phyloP scores from a whole-genome alignment of 2,797 vertebrate genomes.

The Sandelia bainsii region DNA sequence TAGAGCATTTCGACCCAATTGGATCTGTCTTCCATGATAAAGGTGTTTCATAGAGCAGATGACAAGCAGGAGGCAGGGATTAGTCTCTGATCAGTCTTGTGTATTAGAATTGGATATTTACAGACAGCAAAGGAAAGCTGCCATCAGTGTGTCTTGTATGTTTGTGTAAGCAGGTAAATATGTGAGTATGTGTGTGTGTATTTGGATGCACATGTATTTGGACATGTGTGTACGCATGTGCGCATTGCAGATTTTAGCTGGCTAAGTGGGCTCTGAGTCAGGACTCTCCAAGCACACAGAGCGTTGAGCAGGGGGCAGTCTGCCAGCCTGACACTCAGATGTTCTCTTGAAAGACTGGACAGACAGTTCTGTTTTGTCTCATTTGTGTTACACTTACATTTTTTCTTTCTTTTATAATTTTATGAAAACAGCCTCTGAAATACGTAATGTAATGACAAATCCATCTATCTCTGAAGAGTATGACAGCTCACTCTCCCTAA shows the following conservation, averaged over 20 bases:
- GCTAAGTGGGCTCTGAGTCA: constrained; percentile 77
- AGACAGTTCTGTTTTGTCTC: constrained; percentile 35
- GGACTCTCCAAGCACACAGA: constrained; percentile 82
- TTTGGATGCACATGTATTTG: background rate
- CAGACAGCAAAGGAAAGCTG: constrained; percentile 59
- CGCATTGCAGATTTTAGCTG: constrained; percentile 64
- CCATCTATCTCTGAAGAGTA: constrained; percentile 5
- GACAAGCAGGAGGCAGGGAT: constrained; percentile 77
- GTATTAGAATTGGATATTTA: constrained; percentile 71
- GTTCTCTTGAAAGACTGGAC: constrained; percentile 57
- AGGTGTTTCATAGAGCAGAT: constrained; percentile 69
- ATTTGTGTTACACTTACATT: constrained; percentile 11
- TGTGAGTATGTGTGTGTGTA: constrained; percentile 25
- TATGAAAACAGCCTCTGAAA: constrained; percentile 17
- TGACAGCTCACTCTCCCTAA: constrained; percentile 1
- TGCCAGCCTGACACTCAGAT: constrained; percentile 60
- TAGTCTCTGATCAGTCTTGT: constrained; percentile 74
- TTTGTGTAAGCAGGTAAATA: constrained; percentile 25
- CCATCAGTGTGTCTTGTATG: constrained; percentile 41
- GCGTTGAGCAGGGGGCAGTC: constrained; percentile 38
- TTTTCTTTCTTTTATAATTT: background rate
- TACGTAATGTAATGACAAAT: constrained; percentile 14
- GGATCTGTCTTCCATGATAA: constrained; percentile 36
- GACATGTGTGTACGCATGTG: constrained; percentile 30
- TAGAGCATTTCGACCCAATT: constrained; percentile 40